Percentiles rank a stretch among this genome's conserved stretches.
These are phyloP conservation scores for Grus americana DNA, from an alignment of 2,113 vertebrate species.

Conservation along the genomic window DNA sequence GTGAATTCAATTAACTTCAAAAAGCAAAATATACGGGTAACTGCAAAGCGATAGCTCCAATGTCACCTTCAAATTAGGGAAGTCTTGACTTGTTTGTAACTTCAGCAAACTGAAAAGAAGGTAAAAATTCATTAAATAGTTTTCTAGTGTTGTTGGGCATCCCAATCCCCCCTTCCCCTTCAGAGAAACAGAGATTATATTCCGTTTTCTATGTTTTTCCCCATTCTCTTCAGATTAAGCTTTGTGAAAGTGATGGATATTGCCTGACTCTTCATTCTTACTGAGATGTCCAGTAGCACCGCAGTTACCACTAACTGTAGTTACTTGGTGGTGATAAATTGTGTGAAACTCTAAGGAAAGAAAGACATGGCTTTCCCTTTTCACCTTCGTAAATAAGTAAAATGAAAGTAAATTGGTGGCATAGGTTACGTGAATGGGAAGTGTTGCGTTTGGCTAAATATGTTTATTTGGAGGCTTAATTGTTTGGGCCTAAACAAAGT, in stretches of 20 bases:
- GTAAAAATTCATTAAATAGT: neutral
- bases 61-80: conserved; percentile 21
- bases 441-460: neutral
- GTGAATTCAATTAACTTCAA: conserved; percentile 6
- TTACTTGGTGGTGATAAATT: neutral
- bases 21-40: neutral
- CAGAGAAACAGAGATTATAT: neutral
- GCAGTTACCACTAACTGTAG: neutral
- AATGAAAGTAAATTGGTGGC: neutral
- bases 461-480: neutral
- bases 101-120: neutral
- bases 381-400: neutral
- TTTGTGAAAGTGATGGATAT: neutral
- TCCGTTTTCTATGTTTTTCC: neutral
- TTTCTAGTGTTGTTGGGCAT: neutral
- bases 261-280: neutral
- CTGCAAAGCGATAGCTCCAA: neutral
- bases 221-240: neutral
- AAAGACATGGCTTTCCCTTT: neutral
- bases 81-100: neutral
- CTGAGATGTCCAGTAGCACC: neutral
- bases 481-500: neutral
- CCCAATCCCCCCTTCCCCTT: neutral
- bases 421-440: neutral
- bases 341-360: neutral